Conservation (phyloP, 2,888 invertebrate species). For the Noctuana brunneofusca region DNA sequence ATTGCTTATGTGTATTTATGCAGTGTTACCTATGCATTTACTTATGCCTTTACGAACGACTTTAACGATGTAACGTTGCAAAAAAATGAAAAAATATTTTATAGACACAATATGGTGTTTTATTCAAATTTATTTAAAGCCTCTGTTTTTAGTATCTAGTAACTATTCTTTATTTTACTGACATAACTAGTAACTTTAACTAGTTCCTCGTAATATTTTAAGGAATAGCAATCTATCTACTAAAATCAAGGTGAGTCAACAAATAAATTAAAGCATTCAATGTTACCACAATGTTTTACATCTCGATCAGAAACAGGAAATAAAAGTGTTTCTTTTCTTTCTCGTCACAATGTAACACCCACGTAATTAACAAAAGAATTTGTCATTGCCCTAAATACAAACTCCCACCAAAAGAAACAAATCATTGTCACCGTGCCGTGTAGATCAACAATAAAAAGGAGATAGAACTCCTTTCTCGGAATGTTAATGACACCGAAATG, state of each 20-base stretch:
- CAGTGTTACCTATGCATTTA: too few species aligned
- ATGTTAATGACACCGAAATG: constrained; percentile 33
- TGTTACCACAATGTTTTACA: constrained; percentile 26
- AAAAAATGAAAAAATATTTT: too few species aligned
- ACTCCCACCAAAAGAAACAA: constrained; percentile 35
- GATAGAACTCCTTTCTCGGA: constrained; percentile 31
- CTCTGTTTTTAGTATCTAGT: too few species aligned
- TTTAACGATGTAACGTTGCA: too few species aligned
- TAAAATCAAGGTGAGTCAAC: constrained; percentile 15
- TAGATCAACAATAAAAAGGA: constrained; percentile 34
- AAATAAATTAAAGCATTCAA: constrained; percentile 23
- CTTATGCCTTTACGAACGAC: too few species aligned
- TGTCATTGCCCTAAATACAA: constrained; percentile 35
- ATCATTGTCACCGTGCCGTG: constrained; percentile 29
- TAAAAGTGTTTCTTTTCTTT: constrained; percentile 30
- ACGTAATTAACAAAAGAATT: constrained; percentile 35
- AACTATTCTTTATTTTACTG: too few species aligned
- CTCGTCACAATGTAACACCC: constrained; percentile 33
- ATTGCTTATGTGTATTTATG: too few species aligned
- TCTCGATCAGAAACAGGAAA: constrained; percentile 32
- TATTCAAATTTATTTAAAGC: too few species aligned
- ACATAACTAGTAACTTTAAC: too few species aligned
- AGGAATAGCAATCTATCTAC: neutral
- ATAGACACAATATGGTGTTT: too few species aligned
- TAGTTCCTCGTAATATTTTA: neutral